Base-by-base conservation (phyloP, 2,888 invertebrate genomes). In the Odontomyia ornata region DNA sequence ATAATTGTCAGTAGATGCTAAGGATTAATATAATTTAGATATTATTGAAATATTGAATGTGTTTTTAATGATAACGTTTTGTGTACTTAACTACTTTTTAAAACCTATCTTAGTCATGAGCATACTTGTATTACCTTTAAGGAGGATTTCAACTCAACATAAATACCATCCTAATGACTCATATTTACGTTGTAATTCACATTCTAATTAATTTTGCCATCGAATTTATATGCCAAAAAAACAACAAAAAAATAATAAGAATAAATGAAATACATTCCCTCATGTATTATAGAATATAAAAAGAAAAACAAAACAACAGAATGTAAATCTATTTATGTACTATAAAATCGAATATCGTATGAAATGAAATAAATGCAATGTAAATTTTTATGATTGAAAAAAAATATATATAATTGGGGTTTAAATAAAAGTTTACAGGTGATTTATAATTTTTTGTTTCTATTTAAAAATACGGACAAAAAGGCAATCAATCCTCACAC, bases 361-460 rank as follows among this genome's bases (percentile, higher is more conserved):
- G 28, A n/a, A 64, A 30, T 13, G 43, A 75, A 78, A 77, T 77
- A 76, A 79, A 76, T 62, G 62, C 28, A 27, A 47, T 64, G 64
- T 65, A 75, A 52, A n/a, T 56, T 43, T 43, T 43, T 62, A 75
- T 77, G 75, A 80, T 75, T 30, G 65, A 79, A 77, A 79, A 65
- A 79, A 77, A 76, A 78, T 79, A 73, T 4, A 72, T 3, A 52
- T 18, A 27, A 72, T 76, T 79, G 79, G 79, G 77, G 76, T 64
- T 75, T 67, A 27, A 77, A 73, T 71, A 77, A 79, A 77, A 73
- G 43, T 56, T 72, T 71, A 43, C 76, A 77, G 79, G 79, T 73
- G 73, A 57, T 67, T 77, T 77, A 76, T 76, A 79, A 79, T 79
- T 79, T 79, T 77, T 79, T 79, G 79, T 79, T 79, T 79, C 77